phyloP scores from a whole-genome alignment of 2,888 invertebrate genomes.

The Polydrusus tereticollis region DNA sequence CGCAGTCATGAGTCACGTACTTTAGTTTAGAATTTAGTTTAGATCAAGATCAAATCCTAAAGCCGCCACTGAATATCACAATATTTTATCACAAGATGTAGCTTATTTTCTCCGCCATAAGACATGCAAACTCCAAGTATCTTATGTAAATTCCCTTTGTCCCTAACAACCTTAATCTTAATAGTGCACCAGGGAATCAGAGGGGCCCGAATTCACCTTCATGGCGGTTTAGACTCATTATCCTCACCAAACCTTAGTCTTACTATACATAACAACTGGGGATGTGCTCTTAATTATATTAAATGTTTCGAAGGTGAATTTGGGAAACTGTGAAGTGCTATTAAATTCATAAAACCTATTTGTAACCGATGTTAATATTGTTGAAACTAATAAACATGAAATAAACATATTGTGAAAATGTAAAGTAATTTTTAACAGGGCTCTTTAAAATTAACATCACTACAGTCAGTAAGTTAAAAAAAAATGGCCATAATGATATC shows the following conservation, averaged over 20 bases:
- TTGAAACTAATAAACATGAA: too few species aligned
- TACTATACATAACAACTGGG: slow-evolving; percentile 19
- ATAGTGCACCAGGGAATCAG: slow-evolving; percentile 35
- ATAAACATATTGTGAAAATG: too few species aligned
- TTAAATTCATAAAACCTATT: too few species aligned
- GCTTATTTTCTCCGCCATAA: slow-evolving; percentile 31
- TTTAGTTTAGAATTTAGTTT: too few species aligned
- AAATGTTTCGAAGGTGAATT: not conserved
- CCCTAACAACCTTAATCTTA: slow-evolving; percentile 49
- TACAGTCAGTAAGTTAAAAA: too few species aligned
- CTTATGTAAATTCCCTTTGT: slow-evolving; percentile 25
- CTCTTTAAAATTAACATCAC: too few species aligned
- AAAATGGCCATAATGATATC: too few species aligned
- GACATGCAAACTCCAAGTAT: slow-evolving; percentile 30
- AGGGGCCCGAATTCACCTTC: slow-evolving; percentile 33
- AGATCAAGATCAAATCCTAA: too few species aligned
- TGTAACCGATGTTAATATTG: too few species aligned
- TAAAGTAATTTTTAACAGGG: too few species aligned
- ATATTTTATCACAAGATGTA: slow-evolving; percentile 10
- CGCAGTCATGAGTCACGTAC: too few species aligned
- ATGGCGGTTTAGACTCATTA: slow-evolving; percentile 32
- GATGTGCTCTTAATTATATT: slow-evolving; percentile 17
- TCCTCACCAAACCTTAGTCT: slow-evolving; percentile 25
- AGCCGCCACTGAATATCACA: too few species aligned
- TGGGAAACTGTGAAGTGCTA: not conserved